A percentile compares a stretch with the other conserved stretches of the same genome.
Evolutionary conservation across 2,113 vertebrate genomes (phyloP).

Genomic region (Campylomormyrus numenius): DNA sequence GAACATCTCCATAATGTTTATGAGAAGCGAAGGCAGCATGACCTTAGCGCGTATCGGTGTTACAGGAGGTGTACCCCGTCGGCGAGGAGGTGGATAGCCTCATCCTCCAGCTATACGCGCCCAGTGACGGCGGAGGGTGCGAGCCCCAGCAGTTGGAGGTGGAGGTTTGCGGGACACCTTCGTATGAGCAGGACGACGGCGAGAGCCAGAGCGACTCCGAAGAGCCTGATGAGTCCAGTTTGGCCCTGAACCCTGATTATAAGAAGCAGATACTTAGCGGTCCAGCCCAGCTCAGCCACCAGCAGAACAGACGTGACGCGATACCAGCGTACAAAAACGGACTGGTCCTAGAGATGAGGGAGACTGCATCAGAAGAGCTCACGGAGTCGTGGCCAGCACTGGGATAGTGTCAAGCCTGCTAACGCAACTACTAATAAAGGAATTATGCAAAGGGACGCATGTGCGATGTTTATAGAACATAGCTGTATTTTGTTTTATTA

Average conservation of each 20-base stretch:
- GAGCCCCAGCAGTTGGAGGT: conserved; percentile 3
- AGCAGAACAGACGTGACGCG: conserved; percentile 33
- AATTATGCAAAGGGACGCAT: neutral
- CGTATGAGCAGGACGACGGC: neutral
- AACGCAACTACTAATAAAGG: neutral
- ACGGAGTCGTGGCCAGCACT: neutral
- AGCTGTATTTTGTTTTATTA: neutral
- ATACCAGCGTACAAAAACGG: conserved; percentile 51
- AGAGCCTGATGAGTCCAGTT: conserved; percentile 12
- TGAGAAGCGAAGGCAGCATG: neutral
- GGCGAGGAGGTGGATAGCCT: conserved; percentile 46
- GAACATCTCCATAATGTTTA: neutral
- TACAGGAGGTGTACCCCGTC: conserved; percentile 33
- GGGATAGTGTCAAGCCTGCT: neutral
- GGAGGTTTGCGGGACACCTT: neutral
- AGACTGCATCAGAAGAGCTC: conserved; percentile 22
- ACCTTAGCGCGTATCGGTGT: conserved; percentile 1
- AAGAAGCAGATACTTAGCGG: conserved; percentile 20
- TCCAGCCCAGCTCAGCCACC: conserved; percentile 26
- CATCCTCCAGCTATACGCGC: conserved; percentile 23
- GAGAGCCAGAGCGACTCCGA: conserved; percentile 4
- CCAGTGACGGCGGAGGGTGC: conserved; percentile 12
- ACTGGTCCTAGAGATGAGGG: conserved; percentile 50
- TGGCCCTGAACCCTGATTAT: conserved; percentile 14
- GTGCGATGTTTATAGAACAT: neutral